Base-by-base conservation (phyloP, 1,140 invertebrate species). In the Drosophila littoralis region DNA sequence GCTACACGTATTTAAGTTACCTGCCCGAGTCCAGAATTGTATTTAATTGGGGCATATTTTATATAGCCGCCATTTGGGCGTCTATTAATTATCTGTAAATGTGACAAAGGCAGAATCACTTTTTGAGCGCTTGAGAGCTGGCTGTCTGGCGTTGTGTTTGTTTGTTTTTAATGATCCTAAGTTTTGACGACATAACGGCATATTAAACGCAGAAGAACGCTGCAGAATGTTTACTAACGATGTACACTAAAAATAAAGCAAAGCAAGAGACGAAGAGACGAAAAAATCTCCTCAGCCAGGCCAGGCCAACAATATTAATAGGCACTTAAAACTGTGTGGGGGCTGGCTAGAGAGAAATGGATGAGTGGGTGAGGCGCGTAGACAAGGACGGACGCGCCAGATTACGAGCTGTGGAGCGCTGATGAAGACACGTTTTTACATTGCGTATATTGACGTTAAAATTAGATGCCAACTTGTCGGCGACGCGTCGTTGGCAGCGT, bases 371-470 rank as follows among this genome's bases (percentile, higher is more conserved):
- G 28, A 36, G 12, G 36, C 1, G 40, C 43, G 43, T 10, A n/a
- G 46, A 17, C 52, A 57, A 58, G 60, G 68, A 57, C 52, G 61
- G 60, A 42, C 50, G 22, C 32, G 22, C 36, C 54, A 83, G 80
- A 84, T 89, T 88, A 88, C 76, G 79, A 79, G 79, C 60, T 57
- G 48, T 50, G 68, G 51, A 40, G 55, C 61, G 61, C 58, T 86
- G 83, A 86, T 86, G 84, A 80, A 89, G 84, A 89, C 80, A 89
- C 84, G 84, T 89, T 89, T 80, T 83, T 81, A 80, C 84, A 79
- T 89, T 88, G 75, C 83, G 84, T 88, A 79, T 89, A 89, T 89
- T 88, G 84, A 89, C 84, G 77, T 89, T 89, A 88, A 88, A 88
- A 88, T 88, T 88, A 89, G 84, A 88, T 89, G 84, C 77, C 84